Percentiles rank a stretch among this genome's conserved stretches.
These are phyloP conservation scores for Carassius gibelio DNA, from an alignment of 2,113 vertebrate species.

Conservation along the genomic window DNA sequence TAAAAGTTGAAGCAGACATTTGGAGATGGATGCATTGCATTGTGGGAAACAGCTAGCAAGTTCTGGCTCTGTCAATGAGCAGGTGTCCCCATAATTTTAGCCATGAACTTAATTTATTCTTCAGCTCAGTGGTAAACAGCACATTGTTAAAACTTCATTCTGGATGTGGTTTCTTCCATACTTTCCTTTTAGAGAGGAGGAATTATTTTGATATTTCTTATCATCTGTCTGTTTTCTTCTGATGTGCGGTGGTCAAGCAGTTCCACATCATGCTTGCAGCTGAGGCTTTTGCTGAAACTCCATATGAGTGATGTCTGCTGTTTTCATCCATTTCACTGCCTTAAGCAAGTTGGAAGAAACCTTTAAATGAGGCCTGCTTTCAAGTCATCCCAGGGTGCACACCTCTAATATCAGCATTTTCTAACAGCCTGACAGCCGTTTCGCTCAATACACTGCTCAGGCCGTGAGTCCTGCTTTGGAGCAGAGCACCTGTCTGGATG, in stretches of 20 bases:
- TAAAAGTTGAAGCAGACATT: neutral
- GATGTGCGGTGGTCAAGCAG: neutral
- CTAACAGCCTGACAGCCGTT: conserved; percentile 8
- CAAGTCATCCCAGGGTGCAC: conserved; percentile 31
- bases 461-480: conserved; percentile 16
- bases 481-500: conserved; percentile 43
- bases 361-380: conserved; percentile 28
- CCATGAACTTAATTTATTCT: neutral
- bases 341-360: conserved; percentile 3
- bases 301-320: neutral
- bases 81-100: conserved; percentile 12
- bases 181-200: neutral
- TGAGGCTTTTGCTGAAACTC: conserved; percentile 3
- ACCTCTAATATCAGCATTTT: conserved; percentile 36
- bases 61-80: neutral
- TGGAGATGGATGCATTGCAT: conserved; percentile 47
- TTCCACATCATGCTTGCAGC: conserved; percentile 1
- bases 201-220: neutral
- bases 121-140: neutral
- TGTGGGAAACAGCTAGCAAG: neutral
- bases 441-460: conserved; percentile 20
- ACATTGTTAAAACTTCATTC: neutral
- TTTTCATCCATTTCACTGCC: conserved; percentile 21
- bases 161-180: neutral
- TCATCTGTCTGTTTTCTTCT: neutral